Base-by-base conservation (phyloP, 2,113 vertebrate genomes). In the Menura novaehollandiae region DNA sequence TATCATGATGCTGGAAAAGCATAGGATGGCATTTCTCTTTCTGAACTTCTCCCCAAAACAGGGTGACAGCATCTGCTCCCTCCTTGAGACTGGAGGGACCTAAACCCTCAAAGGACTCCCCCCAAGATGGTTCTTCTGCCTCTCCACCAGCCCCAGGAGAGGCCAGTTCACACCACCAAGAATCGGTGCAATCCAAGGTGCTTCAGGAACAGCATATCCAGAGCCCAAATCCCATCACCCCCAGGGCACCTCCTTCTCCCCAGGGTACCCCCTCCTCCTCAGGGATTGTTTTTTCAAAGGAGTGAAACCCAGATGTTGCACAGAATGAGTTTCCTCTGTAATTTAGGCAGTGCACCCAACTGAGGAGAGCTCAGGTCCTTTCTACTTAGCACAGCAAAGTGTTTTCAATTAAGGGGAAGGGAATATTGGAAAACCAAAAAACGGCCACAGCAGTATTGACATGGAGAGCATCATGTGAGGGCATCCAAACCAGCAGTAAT, bases 261-360 rank as follows among this genome's bases (percentile, higher is more conserved):
- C 62, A 8, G 28, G 67, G 18, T n/a, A n/a, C n/a, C n/a, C n/a
- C 21, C 18, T 41, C 19, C 15, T 56, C 78, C 49, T 66, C 62
- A 8, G 28, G 67, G 18, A 62, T 32, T 33, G 8, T 1, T 32
- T 37, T 43, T 46, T 59, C 6, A 39, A 23, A 64, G 10, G 14
- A 32, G 4, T 30, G 27, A 43, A 88, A 89, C 72, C 1, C 60
- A 90, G n/a, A 68, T 20, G 39, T 39, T 66, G 32, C 5, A 58
- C 13, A 37, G 6, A 33, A 6, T 5, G 7, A 1, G 0, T 44
- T 84, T 14, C 49, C 41, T 73, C 63, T 84, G 0, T 6, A 49
- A 66, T 46, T 69, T 2, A 37, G 22, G 46, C 51, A 91, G 28
- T 16, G 39, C 39, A 18, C 35, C 5, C 24, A 35, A 0, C n/a